Base-by-base conservation (phyloP, 2,113 vertebrate genomes). In the Brachypodius melanocephalos region DNA sequence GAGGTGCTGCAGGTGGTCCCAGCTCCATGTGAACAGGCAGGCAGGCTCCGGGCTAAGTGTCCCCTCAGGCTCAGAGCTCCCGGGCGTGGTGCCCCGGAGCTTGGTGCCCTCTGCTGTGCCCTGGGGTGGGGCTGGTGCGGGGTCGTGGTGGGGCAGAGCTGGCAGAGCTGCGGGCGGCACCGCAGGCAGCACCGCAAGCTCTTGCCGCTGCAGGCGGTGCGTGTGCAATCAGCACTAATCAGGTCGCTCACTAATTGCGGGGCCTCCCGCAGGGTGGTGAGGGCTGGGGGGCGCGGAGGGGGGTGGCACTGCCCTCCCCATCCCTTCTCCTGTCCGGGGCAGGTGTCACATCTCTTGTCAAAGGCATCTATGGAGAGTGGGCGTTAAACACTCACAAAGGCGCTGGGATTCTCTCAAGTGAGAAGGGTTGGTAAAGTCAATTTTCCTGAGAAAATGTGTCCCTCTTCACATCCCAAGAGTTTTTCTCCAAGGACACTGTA, bases 221-320 rank as follows among this genome's bases (percentile, higher is more conserved):
- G 73, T 62, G 82, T 3, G 71, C 83, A 97, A 97, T 98, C 96
- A 97, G 94, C 5, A 6, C 92, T 97, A 97, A 97, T 97, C 96
- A 98, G 95, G 72, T 32, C 5, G 13, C 4, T 69, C 28, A 3
- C 52, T 97, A 96, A 97, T 97, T 97, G 96, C 52, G 12, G 73
- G 42, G 89, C 84, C 79, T 61, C 94, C 97, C 10, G 20, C 86
- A 11, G 96, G 90, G 95, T 79, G 46, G 54, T 45, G 90, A 95
- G 54, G 75, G 69, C 49, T 45, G 40, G 9, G 61, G 58, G n/a
- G 73, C 7, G 24, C n/a, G 14, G 10, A 31, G 10, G 36, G 38
- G 31, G 34, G 63, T 55, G 54, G 31, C 34, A 21, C 34, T 68
- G 40, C 82, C 40, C 42, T 22, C 43, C 81, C 10, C 63, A 21